A percentile compares a stretch with the other conserved stretches of the same genome.
These are phyloP conservation scores for Phenganax subtilis DNA, from an alignment of 92 coral and sea anemone species.

Conservation along the genomic window DNA sequence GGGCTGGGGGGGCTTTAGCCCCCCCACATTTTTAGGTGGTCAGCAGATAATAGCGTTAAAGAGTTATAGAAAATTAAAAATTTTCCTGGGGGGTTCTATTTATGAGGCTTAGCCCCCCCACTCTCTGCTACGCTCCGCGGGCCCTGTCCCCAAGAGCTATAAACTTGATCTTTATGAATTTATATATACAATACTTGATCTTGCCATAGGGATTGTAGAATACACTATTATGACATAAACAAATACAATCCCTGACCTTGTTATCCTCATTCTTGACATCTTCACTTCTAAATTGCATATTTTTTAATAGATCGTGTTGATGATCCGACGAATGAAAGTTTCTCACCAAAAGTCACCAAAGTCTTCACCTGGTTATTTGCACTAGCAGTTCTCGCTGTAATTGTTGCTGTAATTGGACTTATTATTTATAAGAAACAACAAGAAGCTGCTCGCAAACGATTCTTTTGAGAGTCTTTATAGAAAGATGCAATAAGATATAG, in stretches of 20 bases:
- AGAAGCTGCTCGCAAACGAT: slow-evolving; percentile 76
- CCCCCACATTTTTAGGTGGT: too few species aligned
- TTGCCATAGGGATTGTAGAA: too few species aligned
- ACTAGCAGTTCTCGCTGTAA: slow-evolving; percentile 61
- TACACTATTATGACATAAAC: too few species aligned
- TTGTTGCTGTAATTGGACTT: slow-evolving; percentile 58
- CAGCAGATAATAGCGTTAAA: too few species aligned
- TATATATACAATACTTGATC: too few species aligned
- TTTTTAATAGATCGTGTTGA: slow-evolving; percentile 61
- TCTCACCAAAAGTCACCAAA: slow-evolving; percentile 73
- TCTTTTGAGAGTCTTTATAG: slow-evolving; percentile 49
- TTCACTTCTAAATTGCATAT: neutral
- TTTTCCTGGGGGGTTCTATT: too few species aligned
- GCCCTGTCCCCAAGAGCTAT: neutral
- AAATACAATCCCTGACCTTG: neutral
- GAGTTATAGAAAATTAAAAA: too few species aligned
- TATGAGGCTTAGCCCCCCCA: too few species aligned
- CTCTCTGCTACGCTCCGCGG: too few species aligned
- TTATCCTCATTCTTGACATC: neutral
- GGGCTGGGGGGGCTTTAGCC: too few species aligned
- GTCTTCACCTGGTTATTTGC: slow-evolving; percentile 86
- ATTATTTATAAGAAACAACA: slow-evolving; percentile 84
- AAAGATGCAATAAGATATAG: neutral
- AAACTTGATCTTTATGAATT: neutral
- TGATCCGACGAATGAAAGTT: slow-evolving; percentile 70